phyloP scores from a whole-genome alignment of 92 coral and sea anemone species.

The Hydrozoanthus gracilis region DNA sequence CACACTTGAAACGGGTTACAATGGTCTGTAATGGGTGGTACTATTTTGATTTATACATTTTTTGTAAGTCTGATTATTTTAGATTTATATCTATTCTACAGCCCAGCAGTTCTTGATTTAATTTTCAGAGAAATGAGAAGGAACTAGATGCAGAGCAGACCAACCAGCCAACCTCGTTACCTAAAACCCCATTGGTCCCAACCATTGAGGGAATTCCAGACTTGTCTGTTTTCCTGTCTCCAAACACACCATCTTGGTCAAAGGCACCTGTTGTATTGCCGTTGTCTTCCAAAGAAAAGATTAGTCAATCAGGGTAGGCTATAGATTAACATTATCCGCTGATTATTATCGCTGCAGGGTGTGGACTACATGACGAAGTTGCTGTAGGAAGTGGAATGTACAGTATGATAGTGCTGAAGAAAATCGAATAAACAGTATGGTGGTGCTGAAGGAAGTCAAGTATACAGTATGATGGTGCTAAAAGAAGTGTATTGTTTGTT shows the following conservation, averaged over 20 bases:
- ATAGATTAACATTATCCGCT: background rate
- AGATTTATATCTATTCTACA: background rate
- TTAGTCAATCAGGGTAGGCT: background rate
- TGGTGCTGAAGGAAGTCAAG: too few relatives aligned
- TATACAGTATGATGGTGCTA: too few relatives aligned
- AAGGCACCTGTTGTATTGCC: background rate
- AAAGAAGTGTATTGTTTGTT: too few relatives aligned
- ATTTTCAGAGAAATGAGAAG: slow-evolving; percentile 4
- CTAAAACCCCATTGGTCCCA: slow-evolving; percentile 58
- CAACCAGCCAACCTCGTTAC: slow-evolving; percentile 10
- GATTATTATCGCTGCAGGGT: too few relatives aligned
- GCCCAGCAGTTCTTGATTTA: background rate
- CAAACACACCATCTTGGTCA: slow-evolving; percentile 53
- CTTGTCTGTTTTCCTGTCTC: slow-evolving; percentile 60
- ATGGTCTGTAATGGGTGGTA: too few relatives aligned
- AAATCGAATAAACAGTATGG: too few relatives aligned
- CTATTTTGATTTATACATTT: too few relatives aligned
- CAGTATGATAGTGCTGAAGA: too few relatives aligned
- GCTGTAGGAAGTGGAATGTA: too few relatives aligned
- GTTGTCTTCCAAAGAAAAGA: background rate
- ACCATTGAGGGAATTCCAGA: slow-evolving; percentile 50
- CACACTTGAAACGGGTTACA: too few relatives aligned
- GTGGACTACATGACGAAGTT: too few relatives aligned
- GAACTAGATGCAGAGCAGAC: background rate
- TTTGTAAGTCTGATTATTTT: too few relatives aligned